These are phyloP conservation scores for Gymnarchus niloticus DNA, from an alignment of 2,113 vertebrate species.

Conservation along the genomic window DNA sequence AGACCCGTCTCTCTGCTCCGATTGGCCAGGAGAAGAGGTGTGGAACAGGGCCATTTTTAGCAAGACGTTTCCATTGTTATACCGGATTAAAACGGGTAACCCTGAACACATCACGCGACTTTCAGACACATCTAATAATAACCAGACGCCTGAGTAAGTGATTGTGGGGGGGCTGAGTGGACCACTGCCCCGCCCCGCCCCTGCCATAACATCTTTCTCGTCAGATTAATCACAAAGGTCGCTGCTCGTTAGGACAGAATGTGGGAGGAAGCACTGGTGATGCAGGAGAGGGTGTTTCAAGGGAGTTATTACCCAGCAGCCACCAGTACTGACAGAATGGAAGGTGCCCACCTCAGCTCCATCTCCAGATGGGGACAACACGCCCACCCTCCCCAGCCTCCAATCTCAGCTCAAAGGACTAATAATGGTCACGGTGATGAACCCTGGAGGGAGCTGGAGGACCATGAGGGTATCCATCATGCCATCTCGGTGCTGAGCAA, in stretches of 20 bases:
- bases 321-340: neutral
- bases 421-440: neutral
- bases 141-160: neutral
- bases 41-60: neutral
- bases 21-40: too few species aligned
- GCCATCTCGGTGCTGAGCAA: neutral
- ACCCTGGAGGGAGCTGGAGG: neutral
- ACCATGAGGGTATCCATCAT: neutral
- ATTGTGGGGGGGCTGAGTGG: neutral
- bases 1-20: too few species aligned
- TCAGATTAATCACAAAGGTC: too few species aligned
- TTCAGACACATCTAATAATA: neutral
- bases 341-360: neutral
- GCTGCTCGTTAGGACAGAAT: too few species aligned
- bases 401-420: neutral
- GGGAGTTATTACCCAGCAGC: conserved; percentile 1
- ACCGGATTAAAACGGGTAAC: neutral
- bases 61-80: neutral
- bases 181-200: too few species aligned
- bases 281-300: too few species aligned
- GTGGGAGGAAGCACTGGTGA: neutral
- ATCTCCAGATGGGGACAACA: neutral
- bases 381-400: neutral
- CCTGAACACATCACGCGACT: neutral
- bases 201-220: neutral